phyloP scores from a whole-genome alignment of 2,888 invertebrate genomes.

The Peribatodes rhomboidaria region DNA sequence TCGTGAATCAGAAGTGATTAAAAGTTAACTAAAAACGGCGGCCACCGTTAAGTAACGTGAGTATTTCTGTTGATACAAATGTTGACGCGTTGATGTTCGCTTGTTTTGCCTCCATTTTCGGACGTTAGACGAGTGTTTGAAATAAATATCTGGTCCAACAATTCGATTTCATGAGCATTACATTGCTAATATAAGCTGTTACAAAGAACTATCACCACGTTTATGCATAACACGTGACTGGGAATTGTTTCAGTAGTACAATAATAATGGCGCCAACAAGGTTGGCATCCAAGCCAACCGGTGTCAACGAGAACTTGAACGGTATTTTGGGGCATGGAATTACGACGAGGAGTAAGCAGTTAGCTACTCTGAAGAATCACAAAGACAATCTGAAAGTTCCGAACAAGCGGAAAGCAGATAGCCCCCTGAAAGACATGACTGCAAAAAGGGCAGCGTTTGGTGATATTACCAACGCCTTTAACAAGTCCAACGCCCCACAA shows the following conservation, averaged over 20 bases:
- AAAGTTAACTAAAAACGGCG: constrained; percentile 69
- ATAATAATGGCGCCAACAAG: constrained; percentile 88
- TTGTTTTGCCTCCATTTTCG: constrained; percentile 85
- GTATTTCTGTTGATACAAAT: constrained; percentile 63
- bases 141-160: constrained; percentile 64
- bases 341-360: constrained; percentile 88
- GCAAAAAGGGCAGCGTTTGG: constrained; percentile 94
- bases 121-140: constrained; percentile 72
- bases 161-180: constrained; percentile 39
- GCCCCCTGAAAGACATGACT: constrained; percentile 91
- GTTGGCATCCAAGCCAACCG: constrained; percentile 83
- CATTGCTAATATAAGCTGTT: constrained; percentile 26
- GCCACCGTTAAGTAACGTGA: constrained; percentile 69
- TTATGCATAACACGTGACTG: constrained; percentile 64
- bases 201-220: constrained; percentile 43
- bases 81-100: constrained; percentile 75
- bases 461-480: constrained; percentile 92
- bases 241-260: constrained; percentile 64
- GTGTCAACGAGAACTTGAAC: constrained; percentile 77
- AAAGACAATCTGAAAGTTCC: constrained; percentile 81
- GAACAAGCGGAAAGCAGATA: constrained; percentile 93
- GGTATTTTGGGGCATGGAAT: constrained; percentile 83
- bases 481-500: constrained; percentile 72
- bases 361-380: constrained; percentile 79
- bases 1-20: constrained; percentile 61